A percentile compares a stretch with the other conserved stretches of the same genome.
phyloP scores from a whole-genome alignment of 1,140 invertebrate genomes.

The Sipha flava region DNA sequence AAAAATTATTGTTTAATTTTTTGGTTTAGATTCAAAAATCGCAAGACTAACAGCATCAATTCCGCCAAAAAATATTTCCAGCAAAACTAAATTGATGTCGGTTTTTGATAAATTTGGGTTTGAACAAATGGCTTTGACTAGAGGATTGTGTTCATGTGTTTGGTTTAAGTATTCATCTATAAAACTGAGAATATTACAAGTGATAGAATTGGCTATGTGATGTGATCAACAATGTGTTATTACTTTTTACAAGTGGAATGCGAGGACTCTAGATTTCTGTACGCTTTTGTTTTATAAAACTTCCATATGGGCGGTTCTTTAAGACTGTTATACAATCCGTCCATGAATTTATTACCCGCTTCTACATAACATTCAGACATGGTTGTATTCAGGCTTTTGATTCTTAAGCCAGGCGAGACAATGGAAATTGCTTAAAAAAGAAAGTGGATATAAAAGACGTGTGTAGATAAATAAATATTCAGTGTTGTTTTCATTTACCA shows the following conservation, averaged over 20 bases:
- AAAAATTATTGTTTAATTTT: not conserved
- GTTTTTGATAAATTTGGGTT: conserved; percentile 40
- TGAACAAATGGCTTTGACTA: conserved; percentile 40
- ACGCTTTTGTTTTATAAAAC: conserved; percentile 42
- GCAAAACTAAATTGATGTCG: conserved; percentile 41
- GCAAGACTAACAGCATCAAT: conserved; percentile 41
- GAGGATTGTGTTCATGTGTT: conserved; percentile 33
- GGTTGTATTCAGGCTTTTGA: conserved; percentile 32
- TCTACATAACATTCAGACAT: conserved; percentile 38
- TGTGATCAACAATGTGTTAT: conserved; percentile 15
- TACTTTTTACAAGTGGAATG: conserved; percentile 40
- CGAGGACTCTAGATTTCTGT: conserved; percentile 41
- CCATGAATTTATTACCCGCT: conserved; percentile 44
- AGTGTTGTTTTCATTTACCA: conserved; percentile 37
- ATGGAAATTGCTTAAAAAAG: conserved; percentile 43
- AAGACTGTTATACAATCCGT: conserved; percentile 43
- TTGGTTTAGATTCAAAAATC: not conserved
- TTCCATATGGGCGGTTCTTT: conserved; percentile 44
- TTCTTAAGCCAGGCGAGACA: conserved; percentile 40
- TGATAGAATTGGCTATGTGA: not conserved
- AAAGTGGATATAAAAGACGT: conserved; percentile 27
- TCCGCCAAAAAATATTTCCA: conserved; percentile 45
- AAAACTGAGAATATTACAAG: conserved; percentile 33
- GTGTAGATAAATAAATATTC: not conserved
- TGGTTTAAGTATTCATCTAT: conserved; percentile 34